Conservation (phyloP, 1,140 invertebrate genomes). For the Sarcophaga peregrina region DNA sequence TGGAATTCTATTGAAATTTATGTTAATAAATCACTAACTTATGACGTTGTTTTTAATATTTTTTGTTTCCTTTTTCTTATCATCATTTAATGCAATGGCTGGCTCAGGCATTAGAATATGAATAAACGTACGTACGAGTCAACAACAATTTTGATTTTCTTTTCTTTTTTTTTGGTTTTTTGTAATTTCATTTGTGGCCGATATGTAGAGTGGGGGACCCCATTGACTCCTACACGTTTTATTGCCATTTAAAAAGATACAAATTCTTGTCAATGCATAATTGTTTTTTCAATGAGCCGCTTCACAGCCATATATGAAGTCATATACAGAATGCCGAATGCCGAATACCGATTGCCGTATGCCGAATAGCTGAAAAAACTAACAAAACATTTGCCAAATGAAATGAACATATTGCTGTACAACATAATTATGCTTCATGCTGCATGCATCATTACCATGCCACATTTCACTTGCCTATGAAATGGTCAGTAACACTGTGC, state of each 20-base stretch:
- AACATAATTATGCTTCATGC: constrained; percentile 40
- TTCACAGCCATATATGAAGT: background rate
- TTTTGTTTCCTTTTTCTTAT: background rate
- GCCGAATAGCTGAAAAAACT: too few relatives aligned
- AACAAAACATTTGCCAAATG: background rate
- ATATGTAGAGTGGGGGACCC: background rate
- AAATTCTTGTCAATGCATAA: constrained; percentile 41
- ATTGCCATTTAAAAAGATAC: constrained; percentile 40
- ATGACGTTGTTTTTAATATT: constrained; percentile 27
- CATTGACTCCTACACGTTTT: constrained; percentile 39
- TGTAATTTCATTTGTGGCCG: background rate
- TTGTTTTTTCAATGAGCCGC: constrained; percentile 38
- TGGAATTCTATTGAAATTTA: constrained; percentile 33
- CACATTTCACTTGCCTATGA: constrained; percentile 32
- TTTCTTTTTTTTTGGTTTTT: background rate
- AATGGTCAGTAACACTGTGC: background rate
- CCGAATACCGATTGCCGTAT: background rate
- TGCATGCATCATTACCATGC: constrained; percentile 31
- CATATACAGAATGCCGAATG: background rate
- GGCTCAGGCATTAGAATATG: background rate
- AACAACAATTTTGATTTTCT: background rate
- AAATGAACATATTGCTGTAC: constrained; percentile 25
- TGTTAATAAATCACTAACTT: constrained; percentile 38
- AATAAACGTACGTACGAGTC: too few relatives aligned
- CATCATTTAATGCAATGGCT: background rate